Evolutionary conservation across 2,888 invertebrate genomes (phyloP), one percentile per base, ranked within the genome.

Genomic region (Theodoxus fluviatilis): DNA sequence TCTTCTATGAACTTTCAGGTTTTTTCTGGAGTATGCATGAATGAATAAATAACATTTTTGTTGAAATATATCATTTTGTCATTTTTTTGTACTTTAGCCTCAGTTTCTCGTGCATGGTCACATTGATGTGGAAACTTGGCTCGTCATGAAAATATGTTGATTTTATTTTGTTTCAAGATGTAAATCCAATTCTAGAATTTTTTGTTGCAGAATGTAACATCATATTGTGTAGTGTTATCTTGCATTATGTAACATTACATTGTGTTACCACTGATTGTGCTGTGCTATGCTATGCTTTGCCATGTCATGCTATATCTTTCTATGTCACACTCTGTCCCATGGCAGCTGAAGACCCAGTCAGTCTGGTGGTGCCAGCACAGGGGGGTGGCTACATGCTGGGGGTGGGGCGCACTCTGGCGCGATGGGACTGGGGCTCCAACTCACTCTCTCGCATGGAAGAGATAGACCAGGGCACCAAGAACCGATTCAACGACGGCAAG

Each of bases 401-500:
- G 4, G 63, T 72, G 9, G 74, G 73, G 7, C 65, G 72, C 37
- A 73, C 72, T 7, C 59, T 81, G 22, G 72, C 75, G 2, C 52
- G 73, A 28, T 67, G 79, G 43, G 80, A 81, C 55, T 78, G 77
- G 77, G 74, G 76, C 18, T 69, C 78, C 7, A 71, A 67, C 9
- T 47, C 57, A 18, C 63, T 72, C 3, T 74, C 68, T 28, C 63
- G 63, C 7, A 65, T 78, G 18, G 72, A 63, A 15, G 74, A 76
- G 52, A 71, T 75, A 55, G 75, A 76, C 0, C 64, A 63, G 12
- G 74, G 71, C 9, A 69, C 69, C 0, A 67, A 61, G 37, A 76
- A 67, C 59, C 59, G 75, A 28, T 74, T 74, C 63, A 75, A 77
- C 37, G 75, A 81, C 71, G 80, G 76, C 7, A 80, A 82, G 73